A percentile compares a stretch with the other conserved stretches of the same genome.
Conservation (phyloP, 2,888 invertebrate genomes). For the Tryphoninae sp. region DNA sequence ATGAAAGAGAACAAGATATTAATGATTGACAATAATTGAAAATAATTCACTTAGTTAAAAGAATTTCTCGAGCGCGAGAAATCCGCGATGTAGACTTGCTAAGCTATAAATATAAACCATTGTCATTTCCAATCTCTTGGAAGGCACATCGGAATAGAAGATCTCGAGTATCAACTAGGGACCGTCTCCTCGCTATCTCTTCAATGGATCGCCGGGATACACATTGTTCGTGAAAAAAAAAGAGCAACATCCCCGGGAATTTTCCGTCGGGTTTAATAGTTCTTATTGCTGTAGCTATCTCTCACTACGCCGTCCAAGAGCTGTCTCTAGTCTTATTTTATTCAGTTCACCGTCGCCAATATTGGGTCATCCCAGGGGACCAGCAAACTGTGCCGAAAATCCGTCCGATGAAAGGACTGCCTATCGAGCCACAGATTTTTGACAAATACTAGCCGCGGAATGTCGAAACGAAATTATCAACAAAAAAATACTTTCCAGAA, state of each 20-base stretch:
- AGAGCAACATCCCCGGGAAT: conserved; percentile 2
- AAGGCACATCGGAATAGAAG: neutral
- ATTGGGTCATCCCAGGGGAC: conserved; percentile 26
- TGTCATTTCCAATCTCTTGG: conserved; percentile 15
- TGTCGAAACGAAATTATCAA: conserved; percentile 5
- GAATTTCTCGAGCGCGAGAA: neutral
- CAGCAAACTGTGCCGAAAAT: conserved; percentile 29
- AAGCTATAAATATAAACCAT: neutral
- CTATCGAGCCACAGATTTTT: conserved; percentile 19
- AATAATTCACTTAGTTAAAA: too few species aligned
- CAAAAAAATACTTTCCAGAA: conserved; percentile 21
- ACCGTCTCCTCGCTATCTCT: neutral
- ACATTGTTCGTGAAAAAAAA: conserved; percentile 21
- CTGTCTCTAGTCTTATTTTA: conserved; percentile 51
- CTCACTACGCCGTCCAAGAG: conserved; percentile 11
- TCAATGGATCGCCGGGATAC: conserved; percentile 24
- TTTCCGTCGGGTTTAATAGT: conserved; percentile 25
- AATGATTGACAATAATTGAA: too few species aligned
- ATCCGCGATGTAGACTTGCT: too few species aligned
- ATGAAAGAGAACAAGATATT: too few species aligned
- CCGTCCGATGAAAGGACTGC: conserved; percentile 26
- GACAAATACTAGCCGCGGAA: neutral
- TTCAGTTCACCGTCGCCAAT: conserved; percentile 37
- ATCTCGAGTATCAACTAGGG: conserved; percentile 9
- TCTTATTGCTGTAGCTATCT: conserved; percentile 13